These are phyloP conservation scores for Lysandra coridon DNA, from an alignment of 2,888 invertebrate genomes.

Conservation along the genomic window DNA sequence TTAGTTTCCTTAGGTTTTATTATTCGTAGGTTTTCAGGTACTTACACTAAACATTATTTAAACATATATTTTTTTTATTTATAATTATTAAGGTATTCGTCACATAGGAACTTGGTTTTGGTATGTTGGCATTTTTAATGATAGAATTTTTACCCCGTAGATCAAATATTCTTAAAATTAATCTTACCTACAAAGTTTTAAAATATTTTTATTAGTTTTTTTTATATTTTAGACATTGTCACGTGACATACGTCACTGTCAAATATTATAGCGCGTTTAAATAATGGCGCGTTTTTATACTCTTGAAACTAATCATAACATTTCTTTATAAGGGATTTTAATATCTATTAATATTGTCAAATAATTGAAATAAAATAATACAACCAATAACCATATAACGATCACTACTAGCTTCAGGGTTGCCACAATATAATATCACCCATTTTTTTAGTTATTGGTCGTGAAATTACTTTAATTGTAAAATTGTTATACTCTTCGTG, in stretches of 20 bases:
- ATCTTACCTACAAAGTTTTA: background rate
- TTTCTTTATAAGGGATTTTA: background rate
- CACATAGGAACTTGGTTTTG: background rate
- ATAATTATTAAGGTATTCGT: background rate
- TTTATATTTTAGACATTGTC: background rate
- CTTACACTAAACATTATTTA: background rate
- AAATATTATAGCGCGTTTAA: background rate
- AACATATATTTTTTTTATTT: background rate
- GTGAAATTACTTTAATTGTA: background rate
- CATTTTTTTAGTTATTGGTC: background rate
- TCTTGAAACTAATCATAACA: background rate
- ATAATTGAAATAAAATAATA: background rate
- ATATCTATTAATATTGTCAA: background rate
- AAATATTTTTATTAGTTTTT: background rate
- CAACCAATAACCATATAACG: background rate
- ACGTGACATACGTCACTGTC: background rate
- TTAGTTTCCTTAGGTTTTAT: too few species aligned
- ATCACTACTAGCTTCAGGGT: background rate
- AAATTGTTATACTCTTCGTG: background rate
- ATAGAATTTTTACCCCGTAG: background rate
- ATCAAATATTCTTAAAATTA: background rate
- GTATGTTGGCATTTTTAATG: background rate
- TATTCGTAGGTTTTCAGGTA: too few species aligned
- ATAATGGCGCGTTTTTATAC: background rate
- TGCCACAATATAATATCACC: background rate